Percentiles rank a stretch among this genome's conserved stretches.
Evolutionary conservation across 2,797 vertebrate species (phyloP).

Genomic region (Coreius guichenoti): DNA sequence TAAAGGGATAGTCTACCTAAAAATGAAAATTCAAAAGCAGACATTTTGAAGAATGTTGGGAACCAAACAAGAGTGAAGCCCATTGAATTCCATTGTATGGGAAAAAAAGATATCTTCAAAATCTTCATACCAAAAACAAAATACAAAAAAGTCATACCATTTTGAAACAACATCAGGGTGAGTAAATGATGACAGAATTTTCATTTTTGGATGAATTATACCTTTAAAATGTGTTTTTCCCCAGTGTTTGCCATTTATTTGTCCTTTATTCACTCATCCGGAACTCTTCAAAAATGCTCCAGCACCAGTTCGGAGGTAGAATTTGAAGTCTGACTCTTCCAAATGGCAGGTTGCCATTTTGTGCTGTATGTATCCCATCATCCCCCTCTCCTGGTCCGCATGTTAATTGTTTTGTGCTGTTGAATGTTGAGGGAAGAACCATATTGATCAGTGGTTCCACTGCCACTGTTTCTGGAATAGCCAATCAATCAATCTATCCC

Average conservation of each 20-base stretch:
- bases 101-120: background rate
- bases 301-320: background rate
- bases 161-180: background rate
- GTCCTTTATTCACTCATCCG: background rate
- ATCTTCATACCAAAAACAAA: no score
- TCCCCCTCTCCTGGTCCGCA: constrained; percentile 17
- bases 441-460: constrained; percentile 72
- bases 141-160: background rate
- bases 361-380: constrained; percentile 28
- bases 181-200: background rate
- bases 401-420: constrained; percentile 67
- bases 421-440: constrained; percentile 62
- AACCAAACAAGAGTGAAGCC: background rate
- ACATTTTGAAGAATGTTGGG: background rate
- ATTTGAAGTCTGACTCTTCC: background rate
- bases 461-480: constrained; percentile 72
- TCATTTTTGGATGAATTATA: background rate
- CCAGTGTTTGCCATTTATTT: background rate
- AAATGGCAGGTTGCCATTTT: constrained; percentile 23
- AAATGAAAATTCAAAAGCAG: background rate
- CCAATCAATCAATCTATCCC: constrained; percentile 76
- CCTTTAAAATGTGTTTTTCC: background rate
- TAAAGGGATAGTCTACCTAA: no score
- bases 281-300: background rate
- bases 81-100: background rate